Base-by-base conservation (phyloP, 2,888 invertebrate genomes). In the Erynnis tages region DNA sequence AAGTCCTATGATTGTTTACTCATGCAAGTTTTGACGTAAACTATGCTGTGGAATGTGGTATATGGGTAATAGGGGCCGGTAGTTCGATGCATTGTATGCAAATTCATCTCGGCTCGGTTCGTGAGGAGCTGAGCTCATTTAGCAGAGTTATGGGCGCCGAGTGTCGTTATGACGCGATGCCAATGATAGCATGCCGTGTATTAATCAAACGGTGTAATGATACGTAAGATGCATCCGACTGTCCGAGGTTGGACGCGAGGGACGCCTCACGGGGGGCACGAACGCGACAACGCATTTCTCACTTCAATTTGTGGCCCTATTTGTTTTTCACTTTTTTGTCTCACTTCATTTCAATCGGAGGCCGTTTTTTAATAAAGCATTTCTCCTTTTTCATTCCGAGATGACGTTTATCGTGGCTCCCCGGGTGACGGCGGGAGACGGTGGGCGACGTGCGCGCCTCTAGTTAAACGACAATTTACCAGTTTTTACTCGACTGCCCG, bases 401-500 rank as follows among this genome's bases (percentile, higher is more conserved):
- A 79, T 83, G 87, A 87, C 86, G 79, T 87, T 83, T 85, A 87
- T 86, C 82, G 82, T 74, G 71, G 69, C 80, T 82, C 83, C 85
- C 82, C 76, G 78, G 79, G 83, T 77, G 81, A 81, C 70, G 71
- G 43, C 8, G 76, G 71, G 49, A 68, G n/a, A n/a, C n/a, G n/a
- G n/a, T n/a, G n/a, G n/a, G n/a, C n/a, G n/a, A n/a, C 71, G 75
- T 67, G 72, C 62, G 63, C 70, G 71, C 73, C 65, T 68, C 79
- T 82, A 78, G 78, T 80, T 79, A 83, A 79, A 81, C 74, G 79
- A 79, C 79, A 79, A 81, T 83, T 84, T 83, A 84, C 82, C 84
- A 76, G 78, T 79, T 79, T 76, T 74, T 81, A 76, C 79, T 71
- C 71, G 76, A 78, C 77, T 82, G 83, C 77, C 75, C 78, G 77